Evolutionary conservation across 2,113 vertebrate species (phyloP), one percentile per base, ranked within the genome.

Genomic region (Kobus ellipsiprymnus): DNA sequence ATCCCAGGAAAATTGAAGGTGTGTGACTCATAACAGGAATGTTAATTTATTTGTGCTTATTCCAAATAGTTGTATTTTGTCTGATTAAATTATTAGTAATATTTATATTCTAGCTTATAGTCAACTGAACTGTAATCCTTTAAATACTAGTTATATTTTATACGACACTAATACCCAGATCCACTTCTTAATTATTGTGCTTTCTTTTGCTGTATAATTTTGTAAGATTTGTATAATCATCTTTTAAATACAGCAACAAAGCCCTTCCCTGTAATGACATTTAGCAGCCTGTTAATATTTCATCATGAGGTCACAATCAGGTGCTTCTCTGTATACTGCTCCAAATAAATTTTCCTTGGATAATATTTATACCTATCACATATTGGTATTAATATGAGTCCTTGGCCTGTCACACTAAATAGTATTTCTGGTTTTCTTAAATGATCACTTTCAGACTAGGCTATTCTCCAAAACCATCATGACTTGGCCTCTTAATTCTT

Each of bases 401-500:
- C 3, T 85, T 92, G 54, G 10, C 17, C 57, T 96, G 40, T 84
- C 52, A 90, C 23, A 52, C 74, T 90, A 94, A 96, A 95, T 71
- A 90, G 12, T 59, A 52, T 86, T 81, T 85, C 40, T 67, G 29
- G 13, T 92, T 96, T 97, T 87, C 25, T 97, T 94, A 87, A 96
- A 85, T 90, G 60, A 97, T 96, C 9, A 95, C n/a, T 94, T 95
- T 96, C 17, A 87, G 57, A 78, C 87, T 92, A 95, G 97, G 87
- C 90, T 97, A 1, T 46, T 97, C 27, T 98, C 97, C 96, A 96
- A 95, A 85, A 90, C 40, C 48, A 91, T 54, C 14, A 80, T 64
- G 60, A 83, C 23, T 74, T 84, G 78, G 48, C 50, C 78, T 11
- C 59, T 91, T 98, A 96, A 97, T 96, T 98, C 87, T 96, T 97